Evolutionary conservation across 2,888 invertebrate genomes (phyloP), one percentile per base, ranked within the genome.

Genomic region (Timema podura): DNA sequence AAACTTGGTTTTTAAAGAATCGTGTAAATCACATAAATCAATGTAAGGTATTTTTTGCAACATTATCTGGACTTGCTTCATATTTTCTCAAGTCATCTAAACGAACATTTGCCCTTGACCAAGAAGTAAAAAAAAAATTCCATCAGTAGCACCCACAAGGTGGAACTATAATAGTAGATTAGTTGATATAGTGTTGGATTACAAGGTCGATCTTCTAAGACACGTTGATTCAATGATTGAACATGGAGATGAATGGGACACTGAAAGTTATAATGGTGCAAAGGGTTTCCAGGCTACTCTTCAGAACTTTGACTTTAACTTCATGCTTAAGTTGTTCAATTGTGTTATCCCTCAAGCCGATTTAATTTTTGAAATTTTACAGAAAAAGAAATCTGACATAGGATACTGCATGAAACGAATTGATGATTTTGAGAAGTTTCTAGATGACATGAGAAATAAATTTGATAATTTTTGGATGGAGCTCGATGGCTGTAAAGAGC

Each of bases 161-260:
- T 57, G 67, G 67, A 54, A 57, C 57, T 67, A 67, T 15, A 67
- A 45, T 46, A 67, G 65, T 57, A 67, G 57, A 67, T 69, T 72
- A 48, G 68, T 67, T 44, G 49, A n/a, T 48, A 51, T 57, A 44
- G 46, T 54, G 16, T 30, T 67, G 51, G 67, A 47, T n/a, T 46
- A 67, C 2, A 51, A 67, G 47, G 13, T 8, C 6, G 57, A 51
- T 44, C 5, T 45, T 30, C 15, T 49, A 67, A 15, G n/a, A 44
- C 46, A 54, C 13, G 51, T 51, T n/a, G 49, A 57, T 15, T 13
- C 11, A 30, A 67, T 67, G 7, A 67, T 57, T 67, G 57, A 67
- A 30, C 44, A 67, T 57, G 45, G 44, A 46, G 67, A 67, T 13
- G n/a, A 67, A 57, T 67, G 48, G 67, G 67, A 54, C 46, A 30